Evolutionary conservation across 2,888 invertebrate species (phyloP), one percentile per base, ranked within the genome.

Genomic region (Dyspetes luteomarginatus): DNA sequence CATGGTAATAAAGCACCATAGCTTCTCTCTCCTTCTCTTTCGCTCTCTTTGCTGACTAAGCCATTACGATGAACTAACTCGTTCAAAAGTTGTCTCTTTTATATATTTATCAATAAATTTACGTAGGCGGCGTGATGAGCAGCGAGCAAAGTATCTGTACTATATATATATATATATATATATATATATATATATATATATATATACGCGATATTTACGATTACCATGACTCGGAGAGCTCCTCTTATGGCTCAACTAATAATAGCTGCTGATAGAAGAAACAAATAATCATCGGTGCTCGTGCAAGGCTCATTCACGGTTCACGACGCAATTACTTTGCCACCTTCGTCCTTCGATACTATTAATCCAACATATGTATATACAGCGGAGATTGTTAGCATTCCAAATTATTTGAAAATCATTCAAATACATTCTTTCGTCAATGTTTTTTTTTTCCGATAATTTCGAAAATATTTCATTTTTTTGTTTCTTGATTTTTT

Each of bases 221-320:
- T 55, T 36, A 30, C 48, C 64, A 55, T 69, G 68, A 76, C 68
- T 68, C 58, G 9, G 26, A 56, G 12, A 65, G 58, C 64, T 45
- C 17, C 76, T 76, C 55, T 76, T 76, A 67, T 80, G 60, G 65
- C 68, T 62, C 48, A 19, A 62, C 80, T 81, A 81, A 73, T 76
- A 81, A 81, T 81, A 81, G 76, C 60, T 5, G 67, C 72, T 81
- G 80, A 81, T 76, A 81, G 72, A 81, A 81, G 80, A 81, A 36
- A 73, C 76, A 81, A n/a, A 81, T 81, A 76, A 81, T 81, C 80
- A 76, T 76, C 76, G 17, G 62, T 24, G 76, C 68, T 41, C 41
- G 72, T 52, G 77, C 71, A 64, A 65, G 72, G 56, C 72, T 73
- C 67, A 45, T 76, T 76, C 68, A 72, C 72, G 76, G 80, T 81